Base-by-base conservation (phyloP, 2,797 vertebrate genomes). In the Cygnus olor region DNA sequence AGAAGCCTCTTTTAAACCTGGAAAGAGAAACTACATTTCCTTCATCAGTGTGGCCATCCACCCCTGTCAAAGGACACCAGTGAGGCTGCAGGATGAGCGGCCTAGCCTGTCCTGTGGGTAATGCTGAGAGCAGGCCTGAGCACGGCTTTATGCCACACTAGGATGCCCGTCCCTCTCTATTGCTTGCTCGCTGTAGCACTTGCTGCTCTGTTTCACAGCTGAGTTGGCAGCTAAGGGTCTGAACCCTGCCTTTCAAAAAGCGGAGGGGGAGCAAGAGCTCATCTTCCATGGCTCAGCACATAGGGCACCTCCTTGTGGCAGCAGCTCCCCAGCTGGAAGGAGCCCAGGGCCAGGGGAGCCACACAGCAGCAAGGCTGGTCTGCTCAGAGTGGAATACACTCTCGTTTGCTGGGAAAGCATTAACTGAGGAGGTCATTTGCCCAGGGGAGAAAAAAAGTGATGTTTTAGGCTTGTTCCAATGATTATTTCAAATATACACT, bases 201-300 rank as follows among this genome's bases (percentile, higher is more conserved):
- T 65, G 24, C 13, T 7, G 9, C 34, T 83, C 32, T 70, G 21
- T 74, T 77, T 66, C 78, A 85, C 70, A 47, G 27, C 7, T 82
- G 38, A 92, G 38, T 25, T 92, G 89, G 61, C 78, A 80, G 80
- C 28, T 30, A 63, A 90, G 56, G 36, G 71, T 60, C 84, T 88
- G 61, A 93, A 83, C 47, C 17, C 20, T 66, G 84, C 76, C 36
- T 61, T 74, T 85, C 53, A 71, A 65, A 45, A 89, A 38, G 36
- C 34, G 61, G 77, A 80, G 72, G n/a, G 64, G 68, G 68, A 66
- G 9, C 10, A 15, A 32, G n/a, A 58, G 25, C 9, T 81, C 19
- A 44, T 78, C 25, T 54, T 56, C 82, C 68, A 65, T 14, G 80
- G 49, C 30, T 85, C 44, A 16, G 44, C 49, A 25, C 15, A 1